Evolutionary conservation across 1,140 invertebrate species (phyloP).

Genomic region (Lordiphosa collinella): DNA sequence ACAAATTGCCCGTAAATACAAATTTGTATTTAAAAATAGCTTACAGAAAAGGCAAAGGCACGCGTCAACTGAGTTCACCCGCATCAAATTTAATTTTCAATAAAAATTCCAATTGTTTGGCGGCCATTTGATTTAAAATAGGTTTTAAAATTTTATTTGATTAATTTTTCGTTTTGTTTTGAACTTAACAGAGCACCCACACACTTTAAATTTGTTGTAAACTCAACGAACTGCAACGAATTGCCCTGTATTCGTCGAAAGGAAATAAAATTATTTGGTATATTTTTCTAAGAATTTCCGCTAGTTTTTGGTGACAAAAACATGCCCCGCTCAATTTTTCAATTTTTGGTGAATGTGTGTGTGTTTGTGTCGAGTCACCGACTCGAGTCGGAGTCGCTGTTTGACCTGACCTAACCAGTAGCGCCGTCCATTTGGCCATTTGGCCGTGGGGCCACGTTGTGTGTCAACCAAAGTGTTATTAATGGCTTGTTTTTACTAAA

Average conservation of each 20-base stretch:
- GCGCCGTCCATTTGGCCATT: slow-evolving; percentile 8
- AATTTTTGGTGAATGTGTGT: slow-evolving; percentile 48
- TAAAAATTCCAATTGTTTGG: slow-evolving; percentile 53
- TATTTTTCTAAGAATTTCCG: slow-evolving; percentile 57
- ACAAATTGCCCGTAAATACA: slow-evolving; percentile 66
- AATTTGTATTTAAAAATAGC: slow-evolving; percentile 45
- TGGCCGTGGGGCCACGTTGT: slow-evolving; percentile 27
- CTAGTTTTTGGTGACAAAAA: slow-evolving; percentile 66
- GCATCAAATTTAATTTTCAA: slow-evolving; percentile 65
- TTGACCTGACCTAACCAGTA: slow-evolving; percentile 50
- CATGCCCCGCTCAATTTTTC: slow-evolving; percentile 70
- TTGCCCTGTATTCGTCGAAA: slow-evolving; percentile 23
- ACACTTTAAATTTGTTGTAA: neutral
- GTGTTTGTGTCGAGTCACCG: slow-evolving; percentile 37
- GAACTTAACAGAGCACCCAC: neutral
- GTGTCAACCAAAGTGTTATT: slow-evolving; percentile 75
- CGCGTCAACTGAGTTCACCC: slow-evolving; percentile 37
- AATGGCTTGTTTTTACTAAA: slow-evolving; percentile 78
- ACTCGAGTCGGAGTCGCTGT: slow-evolving; percentile 32
- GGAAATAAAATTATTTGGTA: slow-evolving; percentile 43
- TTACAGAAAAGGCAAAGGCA: slow-evolving; percentile 39
- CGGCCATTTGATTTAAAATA: slow-evolving; percentile 49
- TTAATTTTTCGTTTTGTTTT: slow-evolving; percentile 36
- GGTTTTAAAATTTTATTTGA: slow-evolving; percentile 55
- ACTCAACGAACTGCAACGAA: slow-evolving; percentile 65